A percentile compares a stretch with the other conserved stretches of the same genome.
Conservation (phyloP, 2,888 invertebrate genomes). For the Lasioglossum malachurum region DNA sequence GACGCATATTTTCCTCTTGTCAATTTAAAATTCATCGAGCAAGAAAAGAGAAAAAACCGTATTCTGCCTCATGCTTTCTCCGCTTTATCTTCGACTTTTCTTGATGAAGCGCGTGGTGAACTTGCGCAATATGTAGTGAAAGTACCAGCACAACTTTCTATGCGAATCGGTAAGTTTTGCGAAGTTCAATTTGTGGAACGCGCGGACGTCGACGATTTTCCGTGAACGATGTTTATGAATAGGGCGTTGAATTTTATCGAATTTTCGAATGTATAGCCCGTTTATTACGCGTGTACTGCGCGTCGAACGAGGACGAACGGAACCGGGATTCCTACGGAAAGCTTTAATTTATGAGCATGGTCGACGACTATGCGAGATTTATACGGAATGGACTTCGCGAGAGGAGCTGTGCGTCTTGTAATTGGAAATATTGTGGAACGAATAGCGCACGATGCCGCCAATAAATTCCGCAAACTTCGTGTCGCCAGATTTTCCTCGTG, state of each 20-base stretch:
- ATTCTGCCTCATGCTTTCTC: background rate
- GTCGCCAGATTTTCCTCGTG: background rate
- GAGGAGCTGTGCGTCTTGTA: background rate
- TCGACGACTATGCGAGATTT: background rate
- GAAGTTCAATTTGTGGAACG: background rate
- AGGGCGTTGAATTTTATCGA: background rate
- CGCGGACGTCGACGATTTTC: background rate
- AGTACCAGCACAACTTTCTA: background rate
- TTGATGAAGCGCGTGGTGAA: background rate
- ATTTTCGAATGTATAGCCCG: background rate
- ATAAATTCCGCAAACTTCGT: background rate
- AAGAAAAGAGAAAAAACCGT: background rate
- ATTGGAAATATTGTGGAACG: background rate
- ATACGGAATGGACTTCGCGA: background rate
- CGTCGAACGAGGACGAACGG: background rate
- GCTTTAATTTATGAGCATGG: background rate
- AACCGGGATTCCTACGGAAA: background rate
- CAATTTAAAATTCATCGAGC: background rate
- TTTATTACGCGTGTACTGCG: background rate
- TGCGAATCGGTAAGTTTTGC: background rate
- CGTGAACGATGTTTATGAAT: background rate
- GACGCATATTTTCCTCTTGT: background rate
- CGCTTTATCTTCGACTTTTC: background rate
- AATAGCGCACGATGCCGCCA: background rate
- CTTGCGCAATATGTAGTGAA: background rate